Evolutionary conservation across 2,113 vertebrate genomes (phyloP).

Genomic region (Oryzias woworae): DNA sequence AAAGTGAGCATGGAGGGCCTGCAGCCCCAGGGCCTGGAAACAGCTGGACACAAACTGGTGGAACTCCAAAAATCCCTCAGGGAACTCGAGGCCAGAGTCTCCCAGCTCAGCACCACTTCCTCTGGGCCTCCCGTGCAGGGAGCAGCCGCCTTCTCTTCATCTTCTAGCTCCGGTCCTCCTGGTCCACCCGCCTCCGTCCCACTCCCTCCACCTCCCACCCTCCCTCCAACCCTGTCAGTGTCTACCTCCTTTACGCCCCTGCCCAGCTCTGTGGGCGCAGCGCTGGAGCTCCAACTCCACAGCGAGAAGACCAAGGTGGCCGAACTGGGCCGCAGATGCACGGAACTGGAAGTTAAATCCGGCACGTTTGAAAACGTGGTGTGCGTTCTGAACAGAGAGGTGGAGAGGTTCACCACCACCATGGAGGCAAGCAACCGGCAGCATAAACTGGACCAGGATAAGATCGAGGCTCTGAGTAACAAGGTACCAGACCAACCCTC

Average conservation of each 20-base stretch:
- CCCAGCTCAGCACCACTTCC: slow-evolving; percentile 64
- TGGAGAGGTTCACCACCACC: slow-evolving; percentile 86
- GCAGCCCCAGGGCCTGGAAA: slow-evolving; percentile 77
- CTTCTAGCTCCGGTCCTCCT: slow-evolving; percentile 56
- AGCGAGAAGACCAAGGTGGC: slow-evolving; percentile 69
- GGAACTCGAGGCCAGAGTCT: slow-evolving; percentile 76
- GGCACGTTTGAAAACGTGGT: slow-evolving; percentile 95
- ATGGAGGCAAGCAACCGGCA: slow-evolving; percentile 87
- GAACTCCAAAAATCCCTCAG: slow-evolving; percentile 75
- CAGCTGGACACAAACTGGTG: slow-evolving; percentile 77
- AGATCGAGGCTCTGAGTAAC: slow-evolving; percentile 85
- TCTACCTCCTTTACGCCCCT: slow-evolving; percentile 78
- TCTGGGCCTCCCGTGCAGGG: slow-evolving; percentile 74
- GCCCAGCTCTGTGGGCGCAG: slow-evolving; percentile 75
- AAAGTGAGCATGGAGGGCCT: slow-evolving; percentile 80
- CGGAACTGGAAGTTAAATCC: slow-evolving; percentile 85
- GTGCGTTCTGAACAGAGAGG: slow-evolving; percentile 93
- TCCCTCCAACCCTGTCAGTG: slow-evolving; percentile 68
- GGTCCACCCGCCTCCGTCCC: slow-evolving; percentile 47
- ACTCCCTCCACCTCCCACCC: slow-evolving; percentile 55
- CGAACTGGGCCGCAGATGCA: slow-evolving; percentile 79
- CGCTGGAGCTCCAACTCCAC: slow-evolving; percentile 76
- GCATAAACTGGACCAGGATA: slow-evolving; percentile 91
- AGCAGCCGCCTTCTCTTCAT: slow-evolving; percentile 63
- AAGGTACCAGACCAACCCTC: slow-evolving; percentile 78